Percentiles rank a stretch among this genome's conserved stretches.
Conservation (phyloP, 2,797 vertebrate species). For the Poecile montanus region DNA sequence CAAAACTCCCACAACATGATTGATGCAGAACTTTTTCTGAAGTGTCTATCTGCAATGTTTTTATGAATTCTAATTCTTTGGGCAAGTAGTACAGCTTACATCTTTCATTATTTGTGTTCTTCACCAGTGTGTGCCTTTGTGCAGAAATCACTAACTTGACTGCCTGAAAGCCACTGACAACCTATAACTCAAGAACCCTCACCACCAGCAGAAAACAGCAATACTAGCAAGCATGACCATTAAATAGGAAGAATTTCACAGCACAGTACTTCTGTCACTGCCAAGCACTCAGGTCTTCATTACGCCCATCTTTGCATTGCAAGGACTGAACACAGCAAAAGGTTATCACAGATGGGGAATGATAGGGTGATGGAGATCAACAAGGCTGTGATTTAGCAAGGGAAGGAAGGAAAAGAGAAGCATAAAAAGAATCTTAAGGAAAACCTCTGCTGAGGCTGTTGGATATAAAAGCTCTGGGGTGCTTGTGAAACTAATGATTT, state of each 20-base stretch:
- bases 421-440: neutral
- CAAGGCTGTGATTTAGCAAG: neutral
- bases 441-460: neutral
- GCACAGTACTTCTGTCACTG: neutral
- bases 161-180: neutral
- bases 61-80: neutral
- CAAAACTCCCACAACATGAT: neutral
- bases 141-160: neutral
- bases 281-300: neutral
- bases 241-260: neutral
- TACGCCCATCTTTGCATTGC: neutral
- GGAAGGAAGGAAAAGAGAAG: neutral
- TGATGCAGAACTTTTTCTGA: neutral
- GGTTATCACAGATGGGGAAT: neutral
- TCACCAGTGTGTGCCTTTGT: neutral
- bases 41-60: neutral
- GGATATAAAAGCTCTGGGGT: neutral
- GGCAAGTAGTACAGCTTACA: neutral
- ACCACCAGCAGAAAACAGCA: neutral
- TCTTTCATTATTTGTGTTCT: neutral
- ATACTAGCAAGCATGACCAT: neutral
- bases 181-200: neutral
- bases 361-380: neutral
- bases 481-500: neutral
- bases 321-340: neutral